A percentile compares a stretch with the other conserved stretches of the same genome.
Conservation (phyloP, 2,888 invertebrate genomes). For the Tetropium fuscum region DNA sequence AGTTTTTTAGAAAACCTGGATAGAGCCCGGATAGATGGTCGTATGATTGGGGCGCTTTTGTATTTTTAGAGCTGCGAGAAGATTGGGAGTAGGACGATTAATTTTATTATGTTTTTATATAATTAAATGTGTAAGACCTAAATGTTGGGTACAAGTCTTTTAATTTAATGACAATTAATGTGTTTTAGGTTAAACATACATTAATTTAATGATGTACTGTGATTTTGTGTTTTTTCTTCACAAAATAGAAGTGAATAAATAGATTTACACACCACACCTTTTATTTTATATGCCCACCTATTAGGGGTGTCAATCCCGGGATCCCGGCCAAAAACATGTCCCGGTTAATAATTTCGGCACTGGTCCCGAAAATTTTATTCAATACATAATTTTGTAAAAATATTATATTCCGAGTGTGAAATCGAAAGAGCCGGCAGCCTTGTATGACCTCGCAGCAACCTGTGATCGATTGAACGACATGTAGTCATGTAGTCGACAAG, state of each 20-base stretch:
- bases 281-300: too few species aligned
- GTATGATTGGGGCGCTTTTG: constrained; percentile 88
- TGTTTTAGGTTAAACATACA: background rate
- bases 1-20: constrained; percentile 84
- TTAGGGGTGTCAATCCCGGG: too few species aligned
- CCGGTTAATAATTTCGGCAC: too few species aligned
- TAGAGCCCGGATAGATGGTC: constrained; percentile 89
- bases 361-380: too few species aligned
- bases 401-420: too few species aligned
- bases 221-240: constrained; percentile 60
- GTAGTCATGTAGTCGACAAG: too few species aligned
- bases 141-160: background rate
- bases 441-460: too few species aligned
- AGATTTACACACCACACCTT: constrained; percentile 78
- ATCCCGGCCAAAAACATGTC: too few species aligned
- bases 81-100: constrained; percentile 36
- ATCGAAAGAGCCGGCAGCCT: too few species aligned
- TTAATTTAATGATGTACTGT: constrained; percentile 3
- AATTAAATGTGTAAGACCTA: constrained; percentile 4
- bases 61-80: constrained; percentile 71
- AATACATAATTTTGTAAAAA: too few species aligned
- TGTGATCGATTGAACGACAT: too few species aligned
- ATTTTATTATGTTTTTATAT: constrained; percentile 52
- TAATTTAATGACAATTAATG: background rate
- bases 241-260: constrained; percentile 78